Base-by-base conservation (phyloP, 1,140 invertebrate genomes). In the Steinernema feltiae region DNA sequence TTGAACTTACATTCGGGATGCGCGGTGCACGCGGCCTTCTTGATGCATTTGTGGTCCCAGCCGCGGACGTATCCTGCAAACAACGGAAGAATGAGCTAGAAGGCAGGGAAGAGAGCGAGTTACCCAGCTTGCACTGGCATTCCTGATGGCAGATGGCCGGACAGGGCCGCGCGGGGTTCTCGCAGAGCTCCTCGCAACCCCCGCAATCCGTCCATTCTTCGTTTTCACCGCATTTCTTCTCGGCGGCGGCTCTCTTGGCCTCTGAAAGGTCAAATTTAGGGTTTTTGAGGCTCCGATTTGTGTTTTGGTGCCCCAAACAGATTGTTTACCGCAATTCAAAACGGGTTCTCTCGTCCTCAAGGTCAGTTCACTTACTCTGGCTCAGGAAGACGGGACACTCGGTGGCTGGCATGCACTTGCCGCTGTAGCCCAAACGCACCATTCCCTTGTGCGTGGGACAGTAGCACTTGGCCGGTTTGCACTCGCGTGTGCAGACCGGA, bases 401-500 rank as follows among this genome's bases (percentile, higher is more conserved):
- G 7, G 41, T 46, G 41, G 41, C 41, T 7, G 41, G 41, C 7
- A 46, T n/a, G 41, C 41, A 46, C 41, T 46, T 46, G 7, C 41
- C 41, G 41, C 7, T 46, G n/a, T 46, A 46, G 7, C 41, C 41
- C 7, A 46, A 63, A 15, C 53, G 15, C 7, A 63, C 53, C 2
- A 63, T 15, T 63, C 24, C 24, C 24, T 27, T 27, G 24, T 63
- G 12, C 2, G 53, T 21, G 53, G 53, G 53, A 71, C 70, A 71
- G 21, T 71, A 53, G 70, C 70, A 71, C 12, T 30, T 21, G 29
- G 70, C 70, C 12, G 70, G 70, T 24, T 71, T 71, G 70, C 70
- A 71, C 24, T 71, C 70, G 7, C 46, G 35, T 7, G 70, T 71
- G 29, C 70, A 71, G 3, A 30, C 46, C 2, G 70, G 70, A 15